phyloP scores from a whole-genome alignment of 1,140 invertebrate genomes.

The Carposina sasakii region DNA sequence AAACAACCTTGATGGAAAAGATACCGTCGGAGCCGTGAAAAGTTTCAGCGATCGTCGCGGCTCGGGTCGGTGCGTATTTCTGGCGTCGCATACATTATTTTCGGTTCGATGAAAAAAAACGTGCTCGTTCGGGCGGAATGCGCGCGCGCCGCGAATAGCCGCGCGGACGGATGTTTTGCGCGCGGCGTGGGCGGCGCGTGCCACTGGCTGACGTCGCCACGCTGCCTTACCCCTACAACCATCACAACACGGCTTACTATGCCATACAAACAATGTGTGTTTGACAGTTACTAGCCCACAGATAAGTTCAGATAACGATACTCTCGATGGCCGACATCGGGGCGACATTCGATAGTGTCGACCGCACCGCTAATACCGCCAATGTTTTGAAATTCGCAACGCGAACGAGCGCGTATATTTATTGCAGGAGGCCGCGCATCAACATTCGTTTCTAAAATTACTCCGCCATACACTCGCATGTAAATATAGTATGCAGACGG shows the following conservation, averaged over 20 bases:
- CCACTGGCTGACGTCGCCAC: no score
- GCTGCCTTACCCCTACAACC: no score
- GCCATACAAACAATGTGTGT: no score
- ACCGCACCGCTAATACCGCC: no score
- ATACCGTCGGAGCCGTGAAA: slow-evolving; percentile 13
- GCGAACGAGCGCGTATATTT: no score
- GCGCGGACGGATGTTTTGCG: slow-evolving; percentile 39
- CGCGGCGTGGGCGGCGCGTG: slow-evolving; percentile 13
- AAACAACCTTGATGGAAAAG: slow-evolving; percentile 13
- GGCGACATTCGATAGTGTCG: no score
- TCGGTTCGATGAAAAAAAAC: slow-evolving; percentile 44
- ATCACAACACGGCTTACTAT: no score
- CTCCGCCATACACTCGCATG: slow-evolving; percentile 22
- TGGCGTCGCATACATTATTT: slow-evolving; percentile 50
- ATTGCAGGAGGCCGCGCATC: slow-evolving; percentile 18
- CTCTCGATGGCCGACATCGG: no score
- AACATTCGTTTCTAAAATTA: slow-evolving; percentile 25
- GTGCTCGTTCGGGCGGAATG: slow-evolving; percentile 50
- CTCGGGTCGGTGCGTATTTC: slow-evolving; percentile 46
- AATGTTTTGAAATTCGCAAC: no score
- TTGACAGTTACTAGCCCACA: no score
- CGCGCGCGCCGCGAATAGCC: slow-evolving; percentile 45
- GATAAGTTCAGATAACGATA: no score
- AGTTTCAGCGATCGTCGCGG: slow-evolving; percentile 25
- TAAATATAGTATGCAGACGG: slow-evolving; percentile 48